Percentiles rank a stretch among this genome's conserved stretches.
Conservation (phyloP, 1,140 invertebrate species). For the Kradibia gibbosae region DNA sequence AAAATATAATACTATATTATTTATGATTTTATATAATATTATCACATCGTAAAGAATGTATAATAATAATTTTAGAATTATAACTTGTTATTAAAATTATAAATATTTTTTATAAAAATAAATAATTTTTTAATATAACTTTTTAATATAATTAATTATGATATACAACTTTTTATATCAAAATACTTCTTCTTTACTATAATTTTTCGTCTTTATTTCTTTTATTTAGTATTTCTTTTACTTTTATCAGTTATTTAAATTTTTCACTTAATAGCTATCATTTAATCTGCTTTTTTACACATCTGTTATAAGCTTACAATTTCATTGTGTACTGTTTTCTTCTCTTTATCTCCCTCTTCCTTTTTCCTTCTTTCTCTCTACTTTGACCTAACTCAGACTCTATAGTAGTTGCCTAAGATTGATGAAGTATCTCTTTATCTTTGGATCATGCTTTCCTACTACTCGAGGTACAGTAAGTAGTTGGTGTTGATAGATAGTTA, state of each 20-base stretch:
- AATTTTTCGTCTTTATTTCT: background rate
- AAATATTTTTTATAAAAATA: background rate
- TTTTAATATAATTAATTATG: too few species aligned
- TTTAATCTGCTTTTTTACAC: background rate
- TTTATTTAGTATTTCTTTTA: background rate
- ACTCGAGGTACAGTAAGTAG: slow-evolving; percentile 57
- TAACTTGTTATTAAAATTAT: too few species aligned
- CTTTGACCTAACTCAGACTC: too few species aligned
- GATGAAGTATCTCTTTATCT: slow-evolving; percentile 61
- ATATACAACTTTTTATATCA: too few species aligned
- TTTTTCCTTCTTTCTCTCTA: background rate
- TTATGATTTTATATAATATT: too few species aligned
- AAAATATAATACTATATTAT: too few species aligned
- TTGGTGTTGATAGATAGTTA: slow-evolving; percentile 60
- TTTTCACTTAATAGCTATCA: background rate
- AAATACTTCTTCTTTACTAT: too few species aligned
- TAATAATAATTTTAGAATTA: too few species aligned
- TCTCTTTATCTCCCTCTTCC: background rate
- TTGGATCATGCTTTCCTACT: slow-evolving; percentile 57
- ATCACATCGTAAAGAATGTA: too few species aligned
- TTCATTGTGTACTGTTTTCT: background rate
- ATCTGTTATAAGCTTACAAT: background rate
- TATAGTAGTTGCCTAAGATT: slow-evolving; percentile 53
- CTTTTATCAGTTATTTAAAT: background rate
- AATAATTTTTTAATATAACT: too few species aligned